These are phyloP conservation scores for Lycia hirtaria DNA, from an alignment of 2,888 invertebrate genomes.

Conservation along the genomic window DNA sequence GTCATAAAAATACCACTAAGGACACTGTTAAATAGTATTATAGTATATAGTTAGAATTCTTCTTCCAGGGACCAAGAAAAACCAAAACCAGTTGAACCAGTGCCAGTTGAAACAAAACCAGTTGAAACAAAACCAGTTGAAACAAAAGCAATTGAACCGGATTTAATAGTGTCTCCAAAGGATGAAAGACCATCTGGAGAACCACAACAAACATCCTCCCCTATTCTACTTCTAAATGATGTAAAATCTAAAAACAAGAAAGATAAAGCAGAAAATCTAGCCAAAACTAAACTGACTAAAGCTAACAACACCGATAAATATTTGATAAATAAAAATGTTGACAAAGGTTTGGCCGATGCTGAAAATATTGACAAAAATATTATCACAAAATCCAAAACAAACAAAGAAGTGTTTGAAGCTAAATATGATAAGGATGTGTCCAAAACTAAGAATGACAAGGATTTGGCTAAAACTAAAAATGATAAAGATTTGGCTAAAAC, in stretches of 20 bases:
- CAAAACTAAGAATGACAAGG: constrained; percentile 11
- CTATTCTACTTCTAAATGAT: constrained; percentile 52
- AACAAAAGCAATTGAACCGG: constrained; percentile 29
- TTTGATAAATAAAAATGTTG: background rate
- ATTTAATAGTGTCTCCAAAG: constrained; percentile 48
- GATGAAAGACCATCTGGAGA: constrained; percentile 54
- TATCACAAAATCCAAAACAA: background rate
- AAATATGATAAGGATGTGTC: background rate
- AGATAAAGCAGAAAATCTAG: constrained; percentile 18
- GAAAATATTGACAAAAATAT: background rate
- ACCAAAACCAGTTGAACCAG: constrained; percentile 44
- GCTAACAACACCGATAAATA: background rate
- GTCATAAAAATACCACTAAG: no score
- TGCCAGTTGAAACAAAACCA: no score
- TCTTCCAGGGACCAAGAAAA: constrained; percentile 57
- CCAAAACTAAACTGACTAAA: constrained; percentile 5
- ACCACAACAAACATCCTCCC: constrained; percentile 52
- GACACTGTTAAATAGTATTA: no score
- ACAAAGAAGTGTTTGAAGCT: background rate
- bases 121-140: constrained; percentile 8
- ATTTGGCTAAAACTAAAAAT: constrained; percentile 7
- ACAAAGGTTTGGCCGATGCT: background rate
- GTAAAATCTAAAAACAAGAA: constrained; percentile 40
- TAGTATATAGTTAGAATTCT: no score
- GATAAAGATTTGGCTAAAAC: constrained; percentile 11